Evolutionary conservation across 2,888 invertebrate species (phyloP), one percentile per base, ranked within the genome.

Genomic region (Nymphalis c-album): DNA sequence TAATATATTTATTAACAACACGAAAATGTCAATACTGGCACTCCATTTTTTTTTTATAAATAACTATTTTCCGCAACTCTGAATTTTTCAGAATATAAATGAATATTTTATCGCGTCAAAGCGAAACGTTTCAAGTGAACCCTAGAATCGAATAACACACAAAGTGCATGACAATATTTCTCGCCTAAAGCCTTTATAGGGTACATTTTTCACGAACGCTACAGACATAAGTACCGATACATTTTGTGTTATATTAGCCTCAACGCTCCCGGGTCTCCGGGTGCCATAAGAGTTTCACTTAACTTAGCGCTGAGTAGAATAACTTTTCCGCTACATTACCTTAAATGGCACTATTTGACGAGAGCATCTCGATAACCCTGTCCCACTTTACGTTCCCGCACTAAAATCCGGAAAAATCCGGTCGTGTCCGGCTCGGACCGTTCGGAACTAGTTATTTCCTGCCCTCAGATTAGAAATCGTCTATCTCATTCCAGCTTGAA

Each of bases 381-480:
- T 69, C 74, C 74, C 74, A 80, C 77, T 82, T 78, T 76, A 80
- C 78, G 77, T 75, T 71, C 72, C 68, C 70, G 71, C 75, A 76
- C 77, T 78, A 68, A 76, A 79, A 83, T 81, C 85, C 81, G 82
- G 83, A 85, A 85, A 86, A 88, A 83, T 84, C 83, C 83, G 75
- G 82, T 83, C 80, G 78, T 78, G 79, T 82, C 84, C 84, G 81
- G 80, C 73, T 67, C 75, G 76, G 76, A 75, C 77, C 79, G 78
- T 77, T 79, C 80, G 78, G 80, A 83, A 84, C 85, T 80, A 83
- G 85, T 85, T 86, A 85, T 86, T 84, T 85, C 83, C 85, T 80
- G 84, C 82, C 76, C 80, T 79, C 75, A 81, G 79, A 81, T 85
- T 83, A 81, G 80, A 79, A 81, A 77, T 80, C 76, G 72, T 48